A percentile compares a stretch with the other conserved stretches of the same genome.
Conservation (phyloP, 2,888 invertebrate genomes). For the Strigamia crassipes region DNA sequence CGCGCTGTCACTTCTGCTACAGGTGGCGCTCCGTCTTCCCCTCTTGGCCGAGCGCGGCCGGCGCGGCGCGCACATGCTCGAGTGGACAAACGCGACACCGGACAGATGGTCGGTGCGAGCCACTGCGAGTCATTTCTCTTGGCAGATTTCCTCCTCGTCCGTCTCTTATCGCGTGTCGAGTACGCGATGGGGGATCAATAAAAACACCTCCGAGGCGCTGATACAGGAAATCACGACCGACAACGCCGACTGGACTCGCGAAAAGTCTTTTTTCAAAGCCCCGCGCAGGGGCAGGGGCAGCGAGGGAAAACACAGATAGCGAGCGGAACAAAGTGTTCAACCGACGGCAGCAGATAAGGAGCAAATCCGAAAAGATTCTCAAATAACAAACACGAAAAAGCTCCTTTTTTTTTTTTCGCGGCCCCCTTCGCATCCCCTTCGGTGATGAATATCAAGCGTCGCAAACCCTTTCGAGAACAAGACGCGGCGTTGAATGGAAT, state of each 20-base stretch:
- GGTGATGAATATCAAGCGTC: not conserved
- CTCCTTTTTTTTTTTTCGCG: not conserved
- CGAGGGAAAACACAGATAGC: not conserved
- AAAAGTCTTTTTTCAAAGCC: not conserved
- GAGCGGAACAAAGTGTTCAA: conserved; percentile 26
- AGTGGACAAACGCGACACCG: conserved; percentile 20
- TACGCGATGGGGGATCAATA: conserved; percentile 33
- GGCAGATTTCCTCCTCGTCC: conserved; percentile 19
- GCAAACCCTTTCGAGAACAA: not conserved
- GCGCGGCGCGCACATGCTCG: not conserved
- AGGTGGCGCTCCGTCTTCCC: conserved; percentile 8
- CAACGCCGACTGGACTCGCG: not conserved
- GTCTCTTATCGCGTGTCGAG: conserved; percentile 33
- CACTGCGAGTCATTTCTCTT: conserved; percentile 2
- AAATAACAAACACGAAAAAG: not conserved
- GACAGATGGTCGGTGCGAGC: conserved; percentile 16
- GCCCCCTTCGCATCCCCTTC: not conserved
- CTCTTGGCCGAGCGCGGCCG: too few relatives aligned
- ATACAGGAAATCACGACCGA: conserved; percentile 33
- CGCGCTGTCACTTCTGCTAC: not conserved
- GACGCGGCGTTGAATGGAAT: not conserved
- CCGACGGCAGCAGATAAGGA: not conserved
- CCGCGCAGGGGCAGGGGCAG: not conserved
- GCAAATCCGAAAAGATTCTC: not conserved
- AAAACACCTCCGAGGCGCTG: conserved; percentile 40